These are phyloP conservation scores for Strigamia crassipes DNA, from an alignment of 2,888 invertebrate genomes.

Conservation along the genomic window DNA sequence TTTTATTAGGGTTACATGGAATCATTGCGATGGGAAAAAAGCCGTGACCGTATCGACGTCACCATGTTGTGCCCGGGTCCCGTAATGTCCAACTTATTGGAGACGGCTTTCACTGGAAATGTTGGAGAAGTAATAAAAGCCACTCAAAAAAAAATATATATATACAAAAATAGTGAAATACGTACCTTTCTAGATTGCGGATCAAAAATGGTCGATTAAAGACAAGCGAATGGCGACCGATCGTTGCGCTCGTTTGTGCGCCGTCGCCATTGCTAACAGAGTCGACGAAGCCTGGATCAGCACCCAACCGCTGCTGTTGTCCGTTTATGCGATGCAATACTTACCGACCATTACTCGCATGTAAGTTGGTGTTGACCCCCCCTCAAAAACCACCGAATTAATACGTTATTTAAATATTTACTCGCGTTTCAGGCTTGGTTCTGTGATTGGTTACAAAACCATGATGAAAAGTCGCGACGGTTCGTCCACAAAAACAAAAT, in stretches of 20 bases:
- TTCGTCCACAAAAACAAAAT: no score
- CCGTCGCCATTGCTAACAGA: slow-evolving; percentile 57
- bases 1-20: slow-evolving; percentile 72
- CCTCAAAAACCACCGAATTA: no score
- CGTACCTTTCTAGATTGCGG: not conserved
- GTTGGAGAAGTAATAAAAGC: slow-evolving; percentile 66
- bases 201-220: not conserved
- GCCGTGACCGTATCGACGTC: slow-evolving; percentile 66
- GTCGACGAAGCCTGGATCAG: slow-evolving; percentile 58
- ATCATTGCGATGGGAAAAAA: slow-evolving; percentile 67
- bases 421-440: no score
- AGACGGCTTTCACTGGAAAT: slow-evolving; percentile 71
- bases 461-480: no score
- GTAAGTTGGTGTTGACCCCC: slow-evolving; percentile 51
- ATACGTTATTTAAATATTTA: no score
- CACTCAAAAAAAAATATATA: no score
- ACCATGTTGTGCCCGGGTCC: slow-evolving; percentile 79
- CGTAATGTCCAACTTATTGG: slow-evolving; percentile 70
- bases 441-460: no score
- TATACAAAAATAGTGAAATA: no score
- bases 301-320: slow-evolving; percentile 54
- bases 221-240: slow-evolving; percentile 54
- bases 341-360: slow-evolving; percentile 54
- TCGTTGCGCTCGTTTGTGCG: slow-evolving; percentile 56
- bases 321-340: slow-evolving; percentile 55